A percentile compares a stretch with the other conserved stretches of the same genome.
phyloP scores from a whole-genome alignment of 2,797 vertebrate genomes.

The Limosa lapponica region DNA sequence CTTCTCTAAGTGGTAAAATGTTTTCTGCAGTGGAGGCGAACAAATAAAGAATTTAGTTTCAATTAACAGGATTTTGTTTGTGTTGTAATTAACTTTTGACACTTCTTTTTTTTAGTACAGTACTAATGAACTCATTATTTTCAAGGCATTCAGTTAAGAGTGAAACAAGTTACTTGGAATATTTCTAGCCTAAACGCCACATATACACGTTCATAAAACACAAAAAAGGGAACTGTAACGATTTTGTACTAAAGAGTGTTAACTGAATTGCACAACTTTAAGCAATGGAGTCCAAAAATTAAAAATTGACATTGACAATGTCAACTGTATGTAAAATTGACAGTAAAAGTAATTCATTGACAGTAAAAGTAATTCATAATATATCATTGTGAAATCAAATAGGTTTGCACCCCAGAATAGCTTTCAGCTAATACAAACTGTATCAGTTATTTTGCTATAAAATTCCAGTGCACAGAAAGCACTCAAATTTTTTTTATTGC shows the following conservation, averaged over 20 bases:
- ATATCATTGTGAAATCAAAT: neutral
- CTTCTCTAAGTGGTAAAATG: neutral
- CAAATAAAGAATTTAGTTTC: slow-evolving; percentile 1
- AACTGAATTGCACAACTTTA: neutral
- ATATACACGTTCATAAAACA: neutral
- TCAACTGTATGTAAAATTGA: no score
- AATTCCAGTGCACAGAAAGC: neutral
- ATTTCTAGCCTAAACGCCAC: neutral
- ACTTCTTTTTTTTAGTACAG: neutral
- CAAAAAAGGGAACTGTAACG: neutral
- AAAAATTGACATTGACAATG: neutral
- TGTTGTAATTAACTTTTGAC: neutral
- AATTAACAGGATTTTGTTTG: slow-evolving; percentile 10
- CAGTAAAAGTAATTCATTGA: neutral
- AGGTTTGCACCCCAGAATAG: neutral
- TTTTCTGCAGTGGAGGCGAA: neutral
- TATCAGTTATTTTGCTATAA: neutral
- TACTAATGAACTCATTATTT: slow-evolving; percentile 22
- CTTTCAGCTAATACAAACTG: neutral
- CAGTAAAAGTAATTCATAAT: neutral
- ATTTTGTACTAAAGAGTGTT: neutral
- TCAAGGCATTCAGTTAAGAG: neutral
- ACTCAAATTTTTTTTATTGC: neutral
- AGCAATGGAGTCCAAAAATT: neutral
- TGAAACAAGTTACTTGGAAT: neutral